Conservation (phyloP, 2,113 vertebrate genomes). For the Dipodomys merriami region DNA sequence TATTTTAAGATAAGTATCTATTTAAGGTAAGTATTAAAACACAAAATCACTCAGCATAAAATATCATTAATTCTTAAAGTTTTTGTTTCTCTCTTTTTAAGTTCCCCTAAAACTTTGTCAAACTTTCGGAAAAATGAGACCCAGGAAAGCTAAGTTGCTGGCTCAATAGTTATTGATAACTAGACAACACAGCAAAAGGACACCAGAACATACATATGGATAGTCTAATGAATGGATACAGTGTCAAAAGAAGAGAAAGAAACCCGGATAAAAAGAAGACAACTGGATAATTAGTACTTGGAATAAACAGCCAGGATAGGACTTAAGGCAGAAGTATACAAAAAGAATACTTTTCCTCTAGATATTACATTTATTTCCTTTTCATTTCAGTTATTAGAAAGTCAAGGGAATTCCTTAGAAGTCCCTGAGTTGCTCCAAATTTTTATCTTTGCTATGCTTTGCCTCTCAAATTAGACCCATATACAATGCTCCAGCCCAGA, state of each 20-base stretch:
- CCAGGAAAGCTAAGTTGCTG: conserved; percentile 17
- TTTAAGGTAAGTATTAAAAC: conserved; percentile 50
- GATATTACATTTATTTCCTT: neutral
- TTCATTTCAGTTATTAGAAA: neutral
- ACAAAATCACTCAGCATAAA: conserved; percentile 43
- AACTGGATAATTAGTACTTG: neutral
- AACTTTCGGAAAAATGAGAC: conserved; percentile 10
- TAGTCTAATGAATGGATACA: neutral
- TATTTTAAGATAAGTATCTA: no score
- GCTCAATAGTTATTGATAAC: neutral
- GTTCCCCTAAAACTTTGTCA: neutral
- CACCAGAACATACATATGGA: neutral
- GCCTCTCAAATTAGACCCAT: conserved; percentile 1
- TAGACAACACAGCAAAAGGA: conserved; percentile 13
- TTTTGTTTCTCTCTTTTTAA: conserved; percentile 24
- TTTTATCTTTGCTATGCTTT: neutral
- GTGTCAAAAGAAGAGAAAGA: neutral
- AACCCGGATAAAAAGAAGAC: neutral
- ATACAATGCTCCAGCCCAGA: neutral
- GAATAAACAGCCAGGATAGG: neutral
- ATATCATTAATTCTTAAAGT: conserved; percentile 25
- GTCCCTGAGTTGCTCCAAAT: neutral
- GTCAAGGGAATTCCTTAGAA: conserved; percentile 18
- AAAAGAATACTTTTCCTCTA: conserved; percentile 49
- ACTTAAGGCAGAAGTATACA: conserved; percentile 39